Evolutionary conservation across 92 coral and sea anemone genomes (phyloP).

Genomic region (Paragorgia papillata): DNA sequence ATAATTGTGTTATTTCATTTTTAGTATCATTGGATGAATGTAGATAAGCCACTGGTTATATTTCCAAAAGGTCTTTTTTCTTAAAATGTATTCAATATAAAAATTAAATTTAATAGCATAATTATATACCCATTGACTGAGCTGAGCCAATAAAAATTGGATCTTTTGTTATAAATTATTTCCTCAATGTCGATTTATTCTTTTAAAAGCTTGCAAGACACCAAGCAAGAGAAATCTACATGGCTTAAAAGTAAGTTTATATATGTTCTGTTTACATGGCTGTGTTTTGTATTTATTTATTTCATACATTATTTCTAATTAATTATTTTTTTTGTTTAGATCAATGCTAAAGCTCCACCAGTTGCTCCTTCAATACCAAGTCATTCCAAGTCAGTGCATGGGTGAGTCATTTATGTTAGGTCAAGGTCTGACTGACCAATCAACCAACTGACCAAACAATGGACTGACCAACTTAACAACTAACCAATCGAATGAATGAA

Average conservation of each 20-base stretch:
- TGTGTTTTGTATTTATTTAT: not conserved
- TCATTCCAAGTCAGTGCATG: constrained; percentile 15
- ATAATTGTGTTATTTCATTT: not conserved
- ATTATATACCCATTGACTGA: too few relatives aligned
- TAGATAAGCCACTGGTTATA: constrained; percentile 71
- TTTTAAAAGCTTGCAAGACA: constrained; percentile 78
- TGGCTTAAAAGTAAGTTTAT: constrained; percentile 87
- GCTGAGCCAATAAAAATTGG: too few relatives aligned
- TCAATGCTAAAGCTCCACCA: constrained; percentile 59
- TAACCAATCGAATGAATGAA: too few relatives aligned
- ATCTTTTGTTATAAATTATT: too few relatives aligned
- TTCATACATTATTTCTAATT: not conserved
- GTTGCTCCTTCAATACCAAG: constrained; percentile 34
- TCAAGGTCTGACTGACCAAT: too few relatives aligned
- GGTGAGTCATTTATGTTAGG: too few relatives aligned
- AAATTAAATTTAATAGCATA: too few relatives aligned
- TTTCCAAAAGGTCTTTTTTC: constrained; percentile 83
- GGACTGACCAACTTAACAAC: too few relatives aligned
- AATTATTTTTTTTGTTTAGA: constrained; percentile 20
- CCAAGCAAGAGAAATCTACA: constrained; percentile 95
- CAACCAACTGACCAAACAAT: too few relatives aligned
- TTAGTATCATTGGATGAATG: constrained; percentile 81
- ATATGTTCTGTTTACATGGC: not conserved
- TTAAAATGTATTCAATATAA: too few relatives aligned
- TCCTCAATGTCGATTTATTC: too few relatives aligned